These are phyloP conservation scores for Parus major DNA, from an alignment of 2,113 vertebrate genomes.

Conservation along the genomic window DNA sequence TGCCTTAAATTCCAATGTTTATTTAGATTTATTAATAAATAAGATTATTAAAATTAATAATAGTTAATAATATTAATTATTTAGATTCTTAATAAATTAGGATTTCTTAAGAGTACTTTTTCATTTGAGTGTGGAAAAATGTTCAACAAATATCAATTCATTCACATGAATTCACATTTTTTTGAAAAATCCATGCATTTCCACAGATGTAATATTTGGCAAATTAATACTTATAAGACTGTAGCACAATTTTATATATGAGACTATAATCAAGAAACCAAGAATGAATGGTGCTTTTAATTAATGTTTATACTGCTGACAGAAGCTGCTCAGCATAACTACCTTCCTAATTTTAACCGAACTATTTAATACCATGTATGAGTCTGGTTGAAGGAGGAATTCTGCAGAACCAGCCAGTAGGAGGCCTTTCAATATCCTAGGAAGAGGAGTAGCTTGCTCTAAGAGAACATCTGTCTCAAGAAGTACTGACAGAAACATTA, in stretches of 20 bases:
- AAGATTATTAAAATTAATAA: too few species aligned
- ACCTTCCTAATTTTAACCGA: background rate
- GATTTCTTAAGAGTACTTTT: background rate
- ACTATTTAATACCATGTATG: background rate
- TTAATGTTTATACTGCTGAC: background rate
- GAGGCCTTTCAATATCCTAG: background rate
- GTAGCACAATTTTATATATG: background rate
- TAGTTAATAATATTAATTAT: too few species aligned
- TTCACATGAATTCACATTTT: background rate
- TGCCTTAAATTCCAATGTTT: background rate
- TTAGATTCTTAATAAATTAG: too few species aligned
- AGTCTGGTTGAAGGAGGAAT: background rate
- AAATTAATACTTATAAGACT: background rate
- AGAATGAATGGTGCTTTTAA: background rate
- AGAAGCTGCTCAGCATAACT: background rate
- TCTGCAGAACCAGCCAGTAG: background rate
- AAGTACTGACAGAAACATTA: slow-evolving; percentile 54
- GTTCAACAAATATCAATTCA: background rate
- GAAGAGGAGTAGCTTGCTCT: background rate
- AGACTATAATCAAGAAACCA: background rate
- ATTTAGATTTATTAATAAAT: too few species aligned
- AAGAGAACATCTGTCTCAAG: background rate
- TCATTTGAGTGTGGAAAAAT: background rate
- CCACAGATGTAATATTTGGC: background rate
- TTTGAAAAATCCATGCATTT: background rate